Evolutionary conservation across 2,113 vertebrate species (phyloP).

Genomic region (Coturnix japonica): DNA sequence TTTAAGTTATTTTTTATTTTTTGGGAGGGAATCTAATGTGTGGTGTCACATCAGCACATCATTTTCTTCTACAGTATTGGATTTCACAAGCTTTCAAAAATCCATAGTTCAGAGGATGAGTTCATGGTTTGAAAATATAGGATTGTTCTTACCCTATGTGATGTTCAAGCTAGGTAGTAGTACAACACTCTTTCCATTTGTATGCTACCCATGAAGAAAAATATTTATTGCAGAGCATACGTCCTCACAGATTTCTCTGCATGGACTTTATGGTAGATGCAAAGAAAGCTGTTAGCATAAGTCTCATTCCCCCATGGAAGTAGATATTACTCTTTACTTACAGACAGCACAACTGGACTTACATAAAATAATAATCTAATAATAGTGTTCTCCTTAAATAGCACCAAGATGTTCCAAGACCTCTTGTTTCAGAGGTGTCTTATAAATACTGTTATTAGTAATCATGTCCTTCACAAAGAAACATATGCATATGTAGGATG

Average conservation of each 20-base stretch:
- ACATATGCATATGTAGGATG: background rate
- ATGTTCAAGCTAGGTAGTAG: background rate
- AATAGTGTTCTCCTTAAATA: background rate
- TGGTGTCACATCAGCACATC: background rate
- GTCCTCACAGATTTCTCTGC: background rate
- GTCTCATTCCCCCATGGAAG: background rate
- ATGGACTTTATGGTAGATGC: background rate
- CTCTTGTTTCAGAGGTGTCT: background rate
- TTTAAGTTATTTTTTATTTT: no score
- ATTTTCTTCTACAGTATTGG: background rate
- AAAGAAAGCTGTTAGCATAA: background rate
- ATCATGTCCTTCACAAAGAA: background rate
- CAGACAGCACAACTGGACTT: background rate
- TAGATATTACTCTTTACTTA: background rate
- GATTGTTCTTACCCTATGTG: background rate
- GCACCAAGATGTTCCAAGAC: background rate
- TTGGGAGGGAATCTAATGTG: background rate
- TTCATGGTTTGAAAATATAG: background rate
- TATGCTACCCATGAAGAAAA: background rate
- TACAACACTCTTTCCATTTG: rapidly evolving
- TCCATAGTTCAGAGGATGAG: rapidly evolving
- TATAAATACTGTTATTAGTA: background rate
- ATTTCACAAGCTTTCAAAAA: background rate
- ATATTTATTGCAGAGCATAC: background rate
- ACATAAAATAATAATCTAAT: background rate